These are phyloP conservation scores for Amblyopsis rosae DNA, from an alignment of 2,113 vertebrate genomes.

Conservation along the genomic window DNA sequence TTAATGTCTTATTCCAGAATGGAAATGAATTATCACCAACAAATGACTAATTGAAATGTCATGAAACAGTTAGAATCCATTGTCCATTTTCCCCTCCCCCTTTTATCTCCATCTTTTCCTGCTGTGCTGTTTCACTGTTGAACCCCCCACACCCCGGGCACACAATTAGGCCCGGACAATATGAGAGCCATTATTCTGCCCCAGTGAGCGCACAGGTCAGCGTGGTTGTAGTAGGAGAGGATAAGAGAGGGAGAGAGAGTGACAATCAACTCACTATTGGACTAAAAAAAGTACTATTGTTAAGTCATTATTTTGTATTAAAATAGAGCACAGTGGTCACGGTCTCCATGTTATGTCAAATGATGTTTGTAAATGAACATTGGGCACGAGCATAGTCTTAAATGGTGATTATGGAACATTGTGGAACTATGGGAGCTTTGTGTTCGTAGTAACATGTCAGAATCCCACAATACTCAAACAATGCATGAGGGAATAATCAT, in stretches of 20 bases:
- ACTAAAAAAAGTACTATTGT: too few species aligned
- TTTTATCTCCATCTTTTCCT: constrained; percentile 20
- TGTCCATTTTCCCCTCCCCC: constrained; percentile 24
- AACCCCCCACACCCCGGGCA: constrained; percentile 62
- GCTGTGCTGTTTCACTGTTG: constrained; percentile 32
- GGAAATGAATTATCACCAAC: too few species aligned
- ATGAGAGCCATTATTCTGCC: constrained; percentile 67
- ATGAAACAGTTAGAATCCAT: not conserved
- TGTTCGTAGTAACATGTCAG: constrained; percentile 19
- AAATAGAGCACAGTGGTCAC: not conserved
- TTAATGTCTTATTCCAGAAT: too few species aligned
- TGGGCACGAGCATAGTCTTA: not conserved
- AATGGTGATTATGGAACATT: not conserved
- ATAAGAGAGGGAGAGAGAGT: constrained; percentile 11
- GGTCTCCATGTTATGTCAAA: not conserved
- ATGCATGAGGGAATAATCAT: not conserved
- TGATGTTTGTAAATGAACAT: not conserved
- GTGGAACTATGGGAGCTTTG: too few species aligned
- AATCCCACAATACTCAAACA: constrained; percentile 6
- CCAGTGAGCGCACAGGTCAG: constrained; percentile 72
- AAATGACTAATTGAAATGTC: too few species aligned
- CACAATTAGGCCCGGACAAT: constrained; percentile 63
- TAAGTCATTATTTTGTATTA: not conserved
- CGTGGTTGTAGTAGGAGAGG: constrained; percentile 29
- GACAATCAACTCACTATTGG: too few species aligned